phyloP scores from a whole-genome alignment of 2,113 vertebrate genomes.

The Eptesicus fuscus region DNA sequence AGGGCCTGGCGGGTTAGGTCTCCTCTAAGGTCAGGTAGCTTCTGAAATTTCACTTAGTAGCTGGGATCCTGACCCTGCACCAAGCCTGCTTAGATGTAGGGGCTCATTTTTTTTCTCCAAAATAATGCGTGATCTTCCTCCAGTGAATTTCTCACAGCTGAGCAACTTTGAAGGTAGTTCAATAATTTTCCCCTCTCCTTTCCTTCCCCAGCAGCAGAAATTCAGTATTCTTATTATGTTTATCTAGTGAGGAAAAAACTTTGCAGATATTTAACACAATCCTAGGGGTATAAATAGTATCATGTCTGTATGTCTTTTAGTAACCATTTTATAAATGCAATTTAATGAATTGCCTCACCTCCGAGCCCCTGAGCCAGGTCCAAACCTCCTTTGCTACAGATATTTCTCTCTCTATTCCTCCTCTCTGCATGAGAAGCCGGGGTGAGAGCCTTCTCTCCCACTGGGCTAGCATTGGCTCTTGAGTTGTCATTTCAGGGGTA shows the following conservation, averaged over 20 bases:
- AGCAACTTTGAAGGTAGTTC: background rate
- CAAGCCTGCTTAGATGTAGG: background rate
- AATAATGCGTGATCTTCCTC: background rate
- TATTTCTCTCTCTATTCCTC: background rate
- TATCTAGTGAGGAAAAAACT: too few species aligned
- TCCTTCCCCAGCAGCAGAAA: background rate
- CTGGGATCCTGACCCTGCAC: background rate
- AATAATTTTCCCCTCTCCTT: background rate
- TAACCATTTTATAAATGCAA: background rate
- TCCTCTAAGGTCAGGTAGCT: background rate
- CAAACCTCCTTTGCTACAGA: background rate
- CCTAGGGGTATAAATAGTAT: too few species aligned
- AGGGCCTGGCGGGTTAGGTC: background rate
- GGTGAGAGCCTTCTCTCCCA: too few species aligned
- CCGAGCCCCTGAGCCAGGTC: background rate
- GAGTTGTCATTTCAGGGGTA: background rate
- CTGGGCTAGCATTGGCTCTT: background rate
- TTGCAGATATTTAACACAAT: too few species aligned
- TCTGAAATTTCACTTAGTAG: background rate
- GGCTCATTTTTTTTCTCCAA: background rate
- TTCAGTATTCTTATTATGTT: too few species aligned
- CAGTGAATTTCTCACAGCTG: background rate
- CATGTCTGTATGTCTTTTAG: background rate
- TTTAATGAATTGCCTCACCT: background rate
- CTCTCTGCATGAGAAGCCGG: background rate